Conservation (phyloP, 2,113 vertebrate species). For the Plestiodon gilberti region DNA sequence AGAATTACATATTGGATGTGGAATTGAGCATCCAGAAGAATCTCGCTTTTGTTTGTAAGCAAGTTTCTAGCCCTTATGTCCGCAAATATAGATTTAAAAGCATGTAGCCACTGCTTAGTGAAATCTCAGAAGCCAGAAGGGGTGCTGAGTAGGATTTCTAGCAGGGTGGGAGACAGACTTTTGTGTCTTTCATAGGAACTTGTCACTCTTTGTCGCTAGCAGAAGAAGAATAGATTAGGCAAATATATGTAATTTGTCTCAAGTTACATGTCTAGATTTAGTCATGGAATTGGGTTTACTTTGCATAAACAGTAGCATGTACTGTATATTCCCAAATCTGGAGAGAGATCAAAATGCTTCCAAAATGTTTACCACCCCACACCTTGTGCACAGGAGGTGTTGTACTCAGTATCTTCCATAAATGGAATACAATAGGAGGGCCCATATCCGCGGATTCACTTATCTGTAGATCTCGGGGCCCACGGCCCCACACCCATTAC, state of each 20-base stretch:
- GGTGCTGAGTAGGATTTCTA: background rate
- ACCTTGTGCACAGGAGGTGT: background rate
- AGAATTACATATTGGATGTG: background rate
- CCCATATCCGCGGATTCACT: no score
- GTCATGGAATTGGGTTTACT: background rate
- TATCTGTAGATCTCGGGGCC: no score
- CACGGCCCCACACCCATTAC: no score
- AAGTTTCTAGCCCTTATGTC: background rate
- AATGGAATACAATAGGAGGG: no score
- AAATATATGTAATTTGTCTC: background rate
- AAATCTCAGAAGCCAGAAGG: background rate
- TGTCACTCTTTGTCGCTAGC: background rate
- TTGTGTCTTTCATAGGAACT: background rate
- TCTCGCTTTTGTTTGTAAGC: background rate
- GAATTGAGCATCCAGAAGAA: background rate
- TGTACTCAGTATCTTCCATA: accelerated
- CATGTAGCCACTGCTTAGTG: background rate
- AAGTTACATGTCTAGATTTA: background rate
- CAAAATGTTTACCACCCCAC: background rate
- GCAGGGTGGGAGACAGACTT: background rate
- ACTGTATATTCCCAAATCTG: accelerated
- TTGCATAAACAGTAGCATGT: background rate
- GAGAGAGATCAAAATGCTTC: background rate
- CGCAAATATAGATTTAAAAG: background rate
- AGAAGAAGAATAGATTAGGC: background rate